Evolutionary conservation across 2,797 vertebrate species (phyloP).

Genomic region (Anableps anableps): DNA sequence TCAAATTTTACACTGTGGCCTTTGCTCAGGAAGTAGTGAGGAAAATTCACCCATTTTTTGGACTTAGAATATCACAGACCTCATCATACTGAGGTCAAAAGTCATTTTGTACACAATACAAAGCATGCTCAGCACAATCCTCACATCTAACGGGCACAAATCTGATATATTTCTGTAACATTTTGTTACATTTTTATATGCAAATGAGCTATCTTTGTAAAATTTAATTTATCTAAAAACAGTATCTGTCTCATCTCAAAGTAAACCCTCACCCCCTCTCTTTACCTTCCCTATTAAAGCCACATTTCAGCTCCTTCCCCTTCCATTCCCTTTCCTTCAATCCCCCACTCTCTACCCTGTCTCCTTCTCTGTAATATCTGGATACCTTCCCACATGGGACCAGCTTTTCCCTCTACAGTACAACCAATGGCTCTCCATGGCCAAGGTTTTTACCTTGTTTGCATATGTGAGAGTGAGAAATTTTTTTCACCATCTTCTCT

Average conservation of each 20-base stretch:
- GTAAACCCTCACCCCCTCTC: conserved; percentile 37
- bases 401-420: conserved; percentile 51
- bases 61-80: conserved; percentile 12
- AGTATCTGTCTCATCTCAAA: conserved; percentile 11
- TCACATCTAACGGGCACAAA: background rate
- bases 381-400: conserved; percentile 59
- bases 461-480: conserved; percentile 8
- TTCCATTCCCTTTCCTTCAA: conserved; percentile 5
- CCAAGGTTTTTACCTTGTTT: conserved; percentile 34
- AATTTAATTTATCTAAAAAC: conserved; percentile 13
- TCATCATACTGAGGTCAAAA: background rate
- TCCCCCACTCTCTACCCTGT: background rate
- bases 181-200: conserved; percentile 18
- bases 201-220: conserved; percentile 22
- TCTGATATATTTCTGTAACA: background rate
- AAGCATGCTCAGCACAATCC: conserved; percentile 1
- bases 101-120: conserved; percentile 15
- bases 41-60: conserved; percentile 2
- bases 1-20: conserved; percentile 25
- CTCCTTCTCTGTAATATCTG: conserved; percentile 39
- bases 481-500: conserved; percentile 44
- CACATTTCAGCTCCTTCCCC: conserved; percentile 42
- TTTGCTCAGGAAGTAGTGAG: conserved; percentile 26
- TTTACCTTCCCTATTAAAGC: conserved; percentile 53
- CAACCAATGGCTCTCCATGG: conserved; percentile 39